A percentile compares a stretch with the other conserved stretches of the same genome.
Evolutionary conservation across 2,888 invertebrate species (phyloP).

Genomic region (Conomelus anceps): DNA sequence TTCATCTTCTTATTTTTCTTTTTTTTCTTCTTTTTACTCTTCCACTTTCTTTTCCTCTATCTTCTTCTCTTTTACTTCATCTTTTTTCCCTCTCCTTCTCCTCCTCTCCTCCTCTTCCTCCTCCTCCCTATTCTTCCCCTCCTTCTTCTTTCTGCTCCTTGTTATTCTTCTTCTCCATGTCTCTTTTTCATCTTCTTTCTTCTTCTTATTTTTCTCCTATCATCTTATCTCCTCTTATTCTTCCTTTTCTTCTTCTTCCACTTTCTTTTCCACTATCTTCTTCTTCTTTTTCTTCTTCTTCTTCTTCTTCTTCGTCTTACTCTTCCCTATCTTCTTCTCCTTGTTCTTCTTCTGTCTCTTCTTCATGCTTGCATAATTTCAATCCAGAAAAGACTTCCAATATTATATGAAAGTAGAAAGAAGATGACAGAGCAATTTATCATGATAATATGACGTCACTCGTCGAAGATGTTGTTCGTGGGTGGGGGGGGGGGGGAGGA

Average conservation of each 20-base stretch:
- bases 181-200: neutral
- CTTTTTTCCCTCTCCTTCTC: neutral
- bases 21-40: neutral
- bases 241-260: neutral
- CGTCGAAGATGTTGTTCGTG: too few relatives aligned
- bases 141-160: conserved; percentile 8
- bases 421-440: too few relatives aligned
- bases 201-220: neutral
- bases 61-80: neutral
- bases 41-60: conserved; percentile 21
- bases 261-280: neutral
- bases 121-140: conserved; percentile 10
- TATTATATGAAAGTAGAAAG: too few relatives aligned
- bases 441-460: too few relatives aligned
- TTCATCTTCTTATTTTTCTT: neutral
- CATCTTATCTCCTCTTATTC: neutral
- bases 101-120: neutral
- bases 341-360: too few relatives aligned
- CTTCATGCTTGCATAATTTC: too few relatives aligned
- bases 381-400: too few relatives aligned
- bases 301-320: neutral
- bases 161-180: neutral
- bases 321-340: too few relatives aligned
- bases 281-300: neutral
- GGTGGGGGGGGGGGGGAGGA: too few relatives aligned